Percentiles rank a stretch among this genome's conserved stretches.
These are phyloP conservation scores for Andrena dorsata DNA, from an alignment of 2,888 invertebrate genomes.

Conservation along the genomic window DNA sequence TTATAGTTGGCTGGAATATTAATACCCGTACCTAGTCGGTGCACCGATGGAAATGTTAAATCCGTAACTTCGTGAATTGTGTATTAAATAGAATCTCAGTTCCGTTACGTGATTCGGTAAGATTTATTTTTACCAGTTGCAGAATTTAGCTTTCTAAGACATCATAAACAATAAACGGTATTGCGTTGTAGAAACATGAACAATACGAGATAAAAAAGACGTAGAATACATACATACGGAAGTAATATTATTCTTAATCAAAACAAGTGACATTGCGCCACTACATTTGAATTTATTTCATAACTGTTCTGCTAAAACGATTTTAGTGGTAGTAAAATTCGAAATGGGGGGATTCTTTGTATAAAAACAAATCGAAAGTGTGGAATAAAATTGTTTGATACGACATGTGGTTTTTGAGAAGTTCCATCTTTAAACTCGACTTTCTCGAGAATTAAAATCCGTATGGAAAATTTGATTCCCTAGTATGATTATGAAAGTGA, in stretches of 20 bases:
- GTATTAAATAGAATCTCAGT: conserved; percentile 17
- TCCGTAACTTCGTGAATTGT: conserved; percentile 15
- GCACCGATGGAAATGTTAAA: conserved; percentile 26
- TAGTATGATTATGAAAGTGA: too few relatives aligned
- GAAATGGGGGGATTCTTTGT: too few relatives aligned
- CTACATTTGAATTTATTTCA: too few relatives aligned
- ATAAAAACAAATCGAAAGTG: too few relatives aligned
- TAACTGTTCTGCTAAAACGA: too few relatives aligned
- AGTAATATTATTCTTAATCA: not conserved
- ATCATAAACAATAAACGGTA: not conserved
- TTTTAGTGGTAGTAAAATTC: too few relatives aligned
- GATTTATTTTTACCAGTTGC: conserved; percentile 17
- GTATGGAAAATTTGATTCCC: too few relatives aligned
- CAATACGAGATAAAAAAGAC: not conserved
- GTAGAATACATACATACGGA: not conserved
- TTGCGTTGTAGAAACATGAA: not conserved
- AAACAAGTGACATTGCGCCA: conserved; percentile 31
- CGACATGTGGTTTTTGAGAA: too few relatives aligned
- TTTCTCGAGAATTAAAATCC: too few relatives aligned
- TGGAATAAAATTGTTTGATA: too few relatives aligned
- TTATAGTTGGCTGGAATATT: conserved; percentile 15
- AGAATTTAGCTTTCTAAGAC: not conserved
- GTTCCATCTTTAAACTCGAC: too few relatives aligned
- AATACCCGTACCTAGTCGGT: conserved; percentile 18
- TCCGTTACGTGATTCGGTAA: conserved; percentile 24